Evolutionary conservation across 2,797 vertebrate genomes (phyloP).

Genomic region (Brachymystax lenok): DNA sequence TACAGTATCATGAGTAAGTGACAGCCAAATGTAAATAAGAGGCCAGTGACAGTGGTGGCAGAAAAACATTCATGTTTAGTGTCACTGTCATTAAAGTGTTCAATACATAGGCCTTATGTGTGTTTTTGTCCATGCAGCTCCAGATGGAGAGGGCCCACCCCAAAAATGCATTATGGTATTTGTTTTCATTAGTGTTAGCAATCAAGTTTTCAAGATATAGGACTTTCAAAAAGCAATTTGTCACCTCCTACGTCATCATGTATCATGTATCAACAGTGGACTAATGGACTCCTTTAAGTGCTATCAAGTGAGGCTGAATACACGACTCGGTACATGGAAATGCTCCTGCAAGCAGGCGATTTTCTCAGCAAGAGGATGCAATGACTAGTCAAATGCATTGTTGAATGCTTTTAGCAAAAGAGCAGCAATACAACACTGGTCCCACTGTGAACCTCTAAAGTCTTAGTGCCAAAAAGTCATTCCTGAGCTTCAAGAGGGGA

Average conservation of each 20-base stretch:
- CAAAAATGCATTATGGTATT: too few relatives aligned
- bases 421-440: neutral
- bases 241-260: too few relatives aligned
- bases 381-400: constrained; percentile 23
- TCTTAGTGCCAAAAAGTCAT: neutral
- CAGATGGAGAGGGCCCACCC: neutral
- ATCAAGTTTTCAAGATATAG: too few relatives aligned
- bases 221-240: too few relatives aligned
- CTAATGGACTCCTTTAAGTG: neutral
- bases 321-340: neutral
- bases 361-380: constrained; percentile 12
- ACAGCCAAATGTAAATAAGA: too few relatives aligned
- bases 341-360: constrained; percentile 11
- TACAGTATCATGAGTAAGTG: too few relatives aligned
- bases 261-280: too few relatives aligned
- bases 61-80: neutral
- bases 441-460: neutral
- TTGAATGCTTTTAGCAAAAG: constrained; percentile 1
- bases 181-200: too few relatives aligned
- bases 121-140: neutral
- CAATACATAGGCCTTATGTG: neutral
- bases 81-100: neutral
- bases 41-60: neutral
- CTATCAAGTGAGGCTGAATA: neutral
- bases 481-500: neutral